These are phyloP conservation scores for Propithecus coquereli DNA, from an alignment of 2,113 vertebrate species.

Conservation along the genomic window DNA sequence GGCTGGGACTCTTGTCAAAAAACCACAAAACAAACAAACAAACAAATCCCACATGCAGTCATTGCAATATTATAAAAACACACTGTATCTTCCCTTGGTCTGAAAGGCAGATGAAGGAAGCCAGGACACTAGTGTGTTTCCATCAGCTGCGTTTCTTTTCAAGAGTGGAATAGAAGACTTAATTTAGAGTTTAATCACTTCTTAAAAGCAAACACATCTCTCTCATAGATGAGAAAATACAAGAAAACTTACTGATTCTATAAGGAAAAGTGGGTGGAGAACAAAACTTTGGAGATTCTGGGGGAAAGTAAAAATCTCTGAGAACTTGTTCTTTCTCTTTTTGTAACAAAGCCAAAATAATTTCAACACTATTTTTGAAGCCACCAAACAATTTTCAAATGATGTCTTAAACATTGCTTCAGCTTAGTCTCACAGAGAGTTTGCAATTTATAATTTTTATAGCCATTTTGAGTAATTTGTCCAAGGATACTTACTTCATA, in stretches of 20 bases:
- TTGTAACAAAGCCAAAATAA: slow-evolving; percentile 24
- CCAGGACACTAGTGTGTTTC: background rate
- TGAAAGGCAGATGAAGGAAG: slow-evolving; percentile 17
- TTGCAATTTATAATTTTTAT: slow-evolving; percentile 1
- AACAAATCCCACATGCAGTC: background rate
- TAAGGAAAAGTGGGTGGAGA: slow-evolving; percentile 29
- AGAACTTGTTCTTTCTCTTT: background rate
- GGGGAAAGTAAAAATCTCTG: background rate
- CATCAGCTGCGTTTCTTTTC: background rate
- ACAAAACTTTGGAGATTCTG: slow-evolving; percentile 14
- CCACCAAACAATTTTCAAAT: background rate
- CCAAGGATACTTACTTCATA: background rate
- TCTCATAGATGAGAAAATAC: slow-evolving; percentile 15
- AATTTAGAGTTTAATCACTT: slow-evolving; percentile 16
- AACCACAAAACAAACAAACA: background rate
- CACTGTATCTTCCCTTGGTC: background rate
- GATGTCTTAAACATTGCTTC: background rate
- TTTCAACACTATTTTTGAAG: background rate
- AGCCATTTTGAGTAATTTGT: background rate
- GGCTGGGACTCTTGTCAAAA: background rate
- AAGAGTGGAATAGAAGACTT: background rate
- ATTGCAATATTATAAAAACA: background rate
- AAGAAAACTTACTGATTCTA: background rate
- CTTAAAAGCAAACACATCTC: slow-evolving; percentile 5
- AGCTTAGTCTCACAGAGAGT: background rate